Base-by-base conservation (phyloP, 1,140 invertebrate genomes). In the Mycetomoellerius zeteki region DNA sequence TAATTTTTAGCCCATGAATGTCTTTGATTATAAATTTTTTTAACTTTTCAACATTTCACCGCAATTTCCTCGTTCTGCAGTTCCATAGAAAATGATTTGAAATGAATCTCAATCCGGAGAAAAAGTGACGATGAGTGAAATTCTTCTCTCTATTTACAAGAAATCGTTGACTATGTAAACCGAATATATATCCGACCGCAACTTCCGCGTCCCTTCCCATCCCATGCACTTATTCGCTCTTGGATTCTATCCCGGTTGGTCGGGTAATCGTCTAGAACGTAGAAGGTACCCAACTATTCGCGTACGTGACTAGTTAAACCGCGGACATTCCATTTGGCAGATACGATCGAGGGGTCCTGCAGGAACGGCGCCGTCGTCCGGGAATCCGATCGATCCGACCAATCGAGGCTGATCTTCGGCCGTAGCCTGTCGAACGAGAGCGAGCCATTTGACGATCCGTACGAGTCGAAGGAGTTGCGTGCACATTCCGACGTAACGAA, bases 341-440 rank as follows among this genome's bases (percentile, higher is more conserved):
- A 91, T 91, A 86, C 87, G 67, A 91, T 91, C 87, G 85, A 19
- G 8, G 72, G 54, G 43, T 64, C 37, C 56, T 27, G 24, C n/a
- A 33, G 14, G 33, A 88, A 78, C 27, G 72, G 82, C 30, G n/a
- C 37, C 71, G 21, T 76, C 56, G 21, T 52, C 16, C 37, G 12
- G 24, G 73, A 78, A 33, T 8, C 54, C 60, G 78, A 90, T 86
- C 86, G 86, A 88, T 88, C 73, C 12, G 54, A 52, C 30, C 62
- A 81, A 58, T 84, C 90, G 52, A 82, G 89, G n/a, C 75, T 56
- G 77, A 91, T 90, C 47, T 91, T 87, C 19, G 54, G 73, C 67
- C 90, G 92, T 65, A 92, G 90, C 62, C 73, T 93, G 86, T 93
- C 91, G 67, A 93, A 93, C 80, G 93, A 94, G 87, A 94, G 91